phyloP scores from a whole-genome alignment of 2,888 invertebrate genomes.

The Hedya salicella region DNA sequence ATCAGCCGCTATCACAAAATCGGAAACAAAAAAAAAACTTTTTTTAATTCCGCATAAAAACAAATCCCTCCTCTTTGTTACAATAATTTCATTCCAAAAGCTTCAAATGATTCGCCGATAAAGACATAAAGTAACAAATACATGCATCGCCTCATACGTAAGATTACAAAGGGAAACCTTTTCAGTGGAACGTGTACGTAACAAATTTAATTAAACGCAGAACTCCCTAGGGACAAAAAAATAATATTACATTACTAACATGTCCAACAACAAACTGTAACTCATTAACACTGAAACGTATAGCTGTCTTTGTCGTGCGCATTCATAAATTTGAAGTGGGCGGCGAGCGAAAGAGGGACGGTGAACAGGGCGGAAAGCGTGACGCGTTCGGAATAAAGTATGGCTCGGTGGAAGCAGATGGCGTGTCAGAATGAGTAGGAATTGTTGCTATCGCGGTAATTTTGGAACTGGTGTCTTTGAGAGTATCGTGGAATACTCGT shows the following conservation, averaged over 20 bases:
- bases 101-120: too few relatives aligned
- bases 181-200: constrained; percentile 22
- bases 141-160: not conserved
- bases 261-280: constrained; percentile 45
- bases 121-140: not conserved
- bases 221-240: constrained; percentile 31
- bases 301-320: constrained; percentile 53
- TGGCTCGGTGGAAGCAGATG: constrained; percentile 55
- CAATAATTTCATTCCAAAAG: too few relatives aligned
- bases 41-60: too few relatives aligned
- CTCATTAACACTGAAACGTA: constrained; percentile 51
- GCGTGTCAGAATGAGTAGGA: constrained; percentile 51
- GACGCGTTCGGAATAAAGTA: constrained; percentile 66
- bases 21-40: too few relatives aligned
- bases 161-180: constrained; percentile 16
- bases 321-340: constrained; percentile 51
- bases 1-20: too few relatives aligned
- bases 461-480: constrained; percentile 29
- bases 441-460: constrained; percentile 14
- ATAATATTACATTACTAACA: constrained; percentile 45
- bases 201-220: constrained; percentile 39
- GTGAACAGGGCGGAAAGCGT: constrained; percentile 49
- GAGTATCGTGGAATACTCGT: not conserved
- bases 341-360: constrained; percentile 39
- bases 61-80: too few relatives aligned